A percentile compares a stretch with the other conserved stretches of the same genome.
phyloP scores from a whole-genome alignment of 2,113 vertebrate genomes.

The Narcine bancroftii region DNA sequence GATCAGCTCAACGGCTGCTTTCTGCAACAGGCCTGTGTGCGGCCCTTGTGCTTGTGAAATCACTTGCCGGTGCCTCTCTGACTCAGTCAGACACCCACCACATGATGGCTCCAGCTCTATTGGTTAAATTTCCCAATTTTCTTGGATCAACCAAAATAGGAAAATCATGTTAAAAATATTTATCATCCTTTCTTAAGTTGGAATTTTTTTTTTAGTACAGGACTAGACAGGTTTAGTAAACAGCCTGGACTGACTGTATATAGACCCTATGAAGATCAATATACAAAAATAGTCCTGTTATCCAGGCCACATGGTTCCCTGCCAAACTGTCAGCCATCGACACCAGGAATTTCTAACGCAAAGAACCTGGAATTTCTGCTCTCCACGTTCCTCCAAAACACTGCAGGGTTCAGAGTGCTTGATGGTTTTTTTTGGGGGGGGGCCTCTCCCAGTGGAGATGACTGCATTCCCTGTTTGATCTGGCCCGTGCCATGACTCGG shows the following conservation, averaged over 20 bases:
- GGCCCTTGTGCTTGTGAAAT: neutral
- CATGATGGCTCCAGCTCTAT: neutral
- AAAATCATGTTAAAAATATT: slow-evolving; percentile 18
- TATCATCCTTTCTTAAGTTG: neutral
- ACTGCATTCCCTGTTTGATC: neutral
- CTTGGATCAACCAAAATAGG: slow-evolving; percentile 24
- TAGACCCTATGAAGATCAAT: neutral
- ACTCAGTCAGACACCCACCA: neutral
- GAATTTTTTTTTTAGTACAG: neutral
- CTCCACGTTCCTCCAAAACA: neutral
- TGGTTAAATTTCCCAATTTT: neutral
- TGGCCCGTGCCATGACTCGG: neutral
- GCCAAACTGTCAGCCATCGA: slow-evolving; percentile 24
- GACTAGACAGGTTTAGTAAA: neutral
- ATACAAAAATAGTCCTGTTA: slow-evolving; percentile 26
- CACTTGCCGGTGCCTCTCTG: neutral
- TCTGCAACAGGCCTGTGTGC: neutral
- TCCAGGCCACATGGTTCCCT: neutral
- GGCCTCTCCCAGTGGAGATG: neutral
- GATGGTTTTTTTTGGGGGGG: neutral
- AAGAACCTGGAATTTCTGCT: slow-evolving; percentile 4
- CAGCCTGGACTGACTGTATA: neutral
- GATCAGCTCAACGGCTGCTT: neutral
- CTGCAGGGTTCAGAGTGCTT: neutral
- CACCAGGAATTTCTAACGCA: slow-evolving; percentile 6